Base-by-base conservation (phyloP, 2,888 invertebrate genomes). In the Drosophila rellima region DNA sequence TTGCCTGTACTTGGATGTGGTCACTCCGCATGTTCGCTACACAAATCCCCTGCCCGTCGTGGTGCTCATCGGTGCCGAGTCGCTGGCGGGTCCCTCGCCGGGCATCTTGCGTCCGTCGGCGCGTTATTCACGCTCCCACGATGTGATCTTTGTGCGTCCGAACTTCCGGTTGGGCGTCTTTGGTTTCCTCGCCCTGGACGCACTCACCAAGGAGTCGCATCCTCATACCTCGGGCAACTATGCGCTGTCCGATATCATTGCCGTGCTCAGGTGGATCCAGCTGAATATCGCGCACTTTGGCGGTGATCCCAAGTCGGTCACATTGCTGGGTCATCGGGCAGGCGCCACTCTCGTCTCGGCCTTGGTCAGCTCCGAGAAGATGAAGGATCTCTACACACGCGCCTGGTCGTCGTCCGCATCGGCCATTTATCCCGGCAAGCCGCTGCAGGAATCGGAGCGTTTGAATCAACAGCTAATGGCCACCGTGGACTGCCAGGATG, bases 311-410 rank as follows among this genome's bases (percentile, higher is more conserved):
- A 93, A 94, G 1, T 94, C 96, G 3, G 96, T 98, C 0, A 97
- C 97, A 0, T 90, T 98, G 37, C 94, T 97, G 82, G 98, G 97
- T 0, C 97, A 97, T 90, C 94, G 96, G 20, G 96, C 97, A 0
- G 97, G 97, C 1, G 97, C 96, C 0, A 97, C 97, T 0, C 92
- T 97, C 13, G 96, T 96, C 0, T 95, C 97, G 0, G 96, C 96
- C 0, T 92, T 98, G 40, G 94, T 88, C 92, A 95, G 74, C 91
- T 94, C 93, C 11, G 93, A 91, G 77, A 92, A 94, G 61, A 93
- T 95, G 2, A 94, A 95, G 56, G 94, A 94, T 48, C 93, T 97
- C 4, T 97, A 97, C 87, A 93, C 95, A 0, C 93, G 95, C 54
- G 96, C 95, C 4, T 97, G 97, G 97, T 94, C 96, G 1, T 95